These are phyloP conservation scores for Agrilus biguttatus DNA, from an alignment of 2,888 invertebrate genomes.

Conservation along the genomic window DNA sequence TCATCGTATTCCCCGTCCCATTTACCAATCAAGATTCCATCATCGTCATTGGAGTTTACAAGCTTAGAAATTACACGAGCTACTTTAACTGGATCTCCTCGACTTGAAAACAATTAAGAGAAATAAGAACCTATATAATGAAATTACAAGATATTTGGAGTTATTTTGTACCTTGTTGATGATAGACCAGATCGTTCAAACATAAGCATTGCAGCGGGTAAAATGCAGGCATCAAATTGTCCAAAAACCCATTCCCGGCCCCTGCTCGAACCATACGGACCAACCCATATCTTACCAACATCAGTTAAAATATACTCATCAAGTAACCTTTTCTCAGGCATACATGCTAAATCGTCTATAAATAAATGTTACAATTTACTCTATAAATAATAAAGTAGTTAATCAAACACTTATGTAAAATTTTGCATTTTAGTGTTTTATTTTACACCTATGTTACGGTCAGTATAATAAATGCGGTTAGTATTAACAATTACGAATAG, in stretches of 20 bases:
- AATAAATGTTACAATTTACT: slow-evolving; percentile 6
- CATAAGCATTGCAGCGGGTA: slow-evolving; percentile 57
- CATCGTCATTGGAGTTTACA: slow-evolving; percentile 63
- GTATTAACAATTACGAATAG: no score
- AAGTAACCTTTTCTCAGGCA: slow-evolving; percentile 52
- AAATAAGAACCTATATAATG: not conserved
- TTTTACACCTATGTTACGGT: no score
- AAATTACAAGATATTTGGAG: not conserved
- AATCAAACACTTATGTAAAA: not conserved
- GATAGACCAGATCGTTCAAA: slow-evolving; percentile 50
- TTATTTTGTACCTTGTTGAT: slow-evolving; percentile 33
- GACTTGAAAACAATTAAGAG: slow-evolving; percentile 15
- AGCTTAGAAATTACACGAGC: slow-evolving; percentile 57
- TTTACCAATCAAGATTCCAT: slow-evolving; percentile 55
- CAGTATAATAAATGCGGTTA: no score
- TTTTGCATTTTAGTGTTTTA: no score
- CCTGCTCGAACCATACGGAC: slow-evolving; percentile 52
- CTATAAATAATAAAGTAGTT: not conserved
- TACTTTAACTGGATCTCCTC: slow-evolving; percentile 58
- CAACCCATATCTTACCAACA: slow-evolving; percentile 77
- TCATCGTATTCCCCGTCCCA: slow-evolving; percentile 64
- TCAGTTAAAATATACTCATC: slow-evolving; percentile 70
- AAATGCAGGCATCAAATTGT: slow-evolving; percentile 58
- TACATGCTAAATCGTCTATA: slow-evolving; percentile 60
- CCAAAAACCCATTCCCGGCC: slow-evolving; percentile 78